Percentiles rank a stretch among this genome's conserved stretches.
Evolutionary conservation across 2,797 vertebrate genomes (phyloP).

Genomic region (Chromobotia macracanthus): DNA sequence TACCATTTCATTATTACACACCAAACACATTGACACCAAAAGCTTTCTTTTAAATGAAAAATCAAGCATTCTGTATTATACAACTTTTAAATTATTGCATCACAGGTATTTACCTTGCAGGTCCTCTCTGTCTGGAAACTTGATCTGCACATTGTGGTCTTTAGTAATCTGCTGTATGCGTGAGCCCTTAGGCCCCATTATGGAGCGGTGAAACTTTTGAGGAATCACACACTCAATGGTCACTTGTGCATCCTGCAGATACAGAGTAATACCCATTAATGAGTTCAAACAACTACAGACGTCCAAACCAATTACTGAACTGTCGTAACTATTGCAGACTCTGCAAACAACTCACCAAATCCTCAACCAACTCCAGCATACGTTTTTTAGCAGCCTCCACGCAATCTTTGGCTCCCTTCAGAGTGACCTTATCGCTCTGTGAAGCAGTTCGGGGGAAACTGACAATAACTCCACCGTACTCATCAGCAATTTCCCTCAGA

Average conservation of each 20-base stretch:
- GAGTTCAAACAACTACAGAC: neutral
- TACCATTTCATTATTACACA: too few relatives aligned
- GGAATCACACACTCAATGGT: slow-evolving; percentile 91
- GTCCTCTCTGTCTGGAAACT: slow-evolving; percentile 97
- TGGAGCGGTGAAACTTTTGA: slow-evolving; percentile 95
- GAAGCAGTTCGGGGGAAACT: slow-evolving; percentile 93
- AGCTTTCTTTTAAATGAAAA: too few relatives aligned
- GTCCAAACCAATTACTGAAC: neutral
- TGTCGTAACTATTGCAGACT: neutral
- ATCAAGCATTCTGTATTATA: too few relatives aligned
- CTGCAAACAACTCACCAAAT: slow-evolving; percentile 82
- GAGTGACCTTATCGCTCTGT: slow-evolving; percentile 91
- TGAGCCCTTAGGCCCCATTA: slow-evolving; percentile 98
- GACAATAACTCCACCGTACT: slow-evolving; percentile 96
- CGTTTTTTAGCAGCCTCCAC: slow-evolving; percentile 97
- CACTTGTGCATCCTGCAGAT: slow-evolving; percentile 91
- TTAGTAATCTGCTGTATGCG: slow-evolving; percentile 96
- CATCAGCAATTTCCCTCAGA: slow-evolving; percentile 92
- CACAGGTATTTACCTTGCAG: slow-evolving; percentile 73
- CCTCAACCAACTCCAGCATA: slow-evolving; percentile 93
- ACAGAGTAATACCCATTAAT: neutral
- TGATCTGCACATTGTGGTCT: slow-evolving; percentile 93
- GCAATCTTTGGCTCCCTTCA: slow-evolving; percentile 98
- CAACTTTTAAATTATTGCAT: neutral
- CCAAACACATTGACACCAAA: too few relatives aligned